Evolutionary conservation across 1,140 invertebrate species (phyloP).

Genomic region (Mylabris phalerata): DNA sequence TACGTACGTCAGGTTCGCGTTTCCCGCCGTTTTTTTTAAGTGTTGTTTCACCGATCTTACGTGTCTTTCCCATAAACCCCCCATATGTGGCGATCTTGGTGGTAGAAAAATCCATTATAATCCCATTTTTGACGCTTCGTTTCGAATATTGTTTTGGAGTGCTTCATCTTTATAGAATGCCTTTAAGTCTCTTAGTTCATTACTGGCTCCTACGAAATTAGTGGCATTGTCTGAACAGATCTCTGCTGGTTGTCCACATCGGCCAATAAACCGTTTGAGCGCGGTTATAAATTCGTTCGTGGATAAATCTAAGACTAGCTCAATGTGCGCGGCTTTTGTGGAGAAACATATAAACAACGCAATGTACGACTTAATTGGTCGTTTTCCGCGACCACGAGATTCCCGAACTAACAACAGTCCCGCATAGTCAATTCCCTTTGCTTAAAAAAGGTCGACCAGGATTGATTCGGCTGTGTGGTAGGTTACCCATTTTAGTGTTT

Average conservation of each 20-base stretch:
- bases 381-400: background rate
- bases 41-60: background rate
- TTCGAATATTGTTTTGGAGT: background rate
- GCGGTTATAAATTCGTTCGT: conserved; percentile 34
- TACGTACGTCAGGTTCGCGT: conserved; percentile 27
- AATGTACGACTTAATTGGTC: background rate
- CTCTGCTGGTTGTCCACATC: conserved; percentile 22
- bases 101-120: conserved; percentile 41
- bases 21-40: conserved; percentile 15
- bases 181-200: background rate
- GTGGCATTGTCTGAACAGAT: conserved; percentile 30
- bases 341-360: background rate
- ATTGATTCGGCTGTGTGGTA: conserved; percentile 12
- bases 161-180: background rate
- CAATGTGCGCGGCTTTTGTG: conserved; percentile 29
- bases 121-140: background rate
- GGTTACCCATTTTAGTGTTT: conserved; percentile 11
- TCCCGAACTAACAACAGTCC: background rate
- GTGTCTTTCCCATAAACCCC: conserved; percentile 27
- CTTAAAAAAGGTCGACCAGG: conserved; percentile 22
- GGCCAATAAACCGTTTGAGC: conserved; percentile 31
- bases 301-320: conserved; percentile 32
- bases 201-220: conserved; percentile 27
- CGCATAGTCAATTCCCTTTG: background rate
- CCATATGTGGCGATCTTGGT: conserved; percentile 40